Base-by-base conservation (phyloP, 2,797 vertebrate species). In the Hydrolagus colliei region DNA sequence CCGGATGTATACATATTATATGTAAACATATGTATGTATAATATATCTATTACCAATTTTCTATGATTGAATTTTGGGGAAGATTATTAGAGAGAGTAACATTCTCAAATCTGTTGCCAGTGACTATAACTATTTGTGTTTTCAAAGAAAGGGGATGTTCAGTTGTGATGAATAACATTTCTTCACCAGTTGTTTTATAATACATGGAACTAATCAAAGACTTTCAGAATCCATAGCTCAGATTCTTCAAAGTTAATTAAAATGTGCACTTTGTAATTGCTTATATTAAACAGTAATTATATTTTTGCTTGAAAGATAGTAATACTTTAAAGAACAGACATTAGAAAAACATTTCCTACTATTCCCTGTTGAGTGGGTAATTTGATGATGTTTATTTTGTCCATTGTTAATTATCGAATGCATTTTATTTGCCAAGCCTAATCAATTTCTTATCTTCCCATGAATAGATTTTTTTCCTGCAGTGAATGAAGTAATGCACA, bases 321-420 rank as follows among this genome's bases (percentile, higher is more conserved):
- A 84, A 87, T 87, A 77, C 89, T 93, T 94, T 87, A 93, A 93
- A 87, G 88, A 87, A 89, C 88, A 88, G 87, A 88, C 88, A 91
- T 93, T 92, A 91, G 92, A 93, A 92, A 89, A 89, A 87, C 77
- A 86, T 89, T 90, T 88, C 89, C 90, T 89, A 88, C 86, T 91
- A 87, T 92, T 92, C 90, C 95, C 92, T 88, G 89, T 95, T 93
- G 94, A 87, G 93, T 94, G 90, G 93, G 91, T 96, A 95, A 96
- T 96, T 96, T 95, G 91, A 88, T 88, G 86, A 90, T 93, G 91
- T 93, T 94, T 93, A 93, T 93, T 92, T 93, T 88, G 32, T 35
- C 73, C 86, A 86, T 84, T 65, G 22, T 35, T 61, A 62, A 82
- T 87, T 84, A 84, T 68, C 79, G 41, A 52, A 68, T 82, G 41